Evolutionary conservation across 2,113 vertebrate species (phyloP).

Genomic region (Scomber scombrus): DNA sequence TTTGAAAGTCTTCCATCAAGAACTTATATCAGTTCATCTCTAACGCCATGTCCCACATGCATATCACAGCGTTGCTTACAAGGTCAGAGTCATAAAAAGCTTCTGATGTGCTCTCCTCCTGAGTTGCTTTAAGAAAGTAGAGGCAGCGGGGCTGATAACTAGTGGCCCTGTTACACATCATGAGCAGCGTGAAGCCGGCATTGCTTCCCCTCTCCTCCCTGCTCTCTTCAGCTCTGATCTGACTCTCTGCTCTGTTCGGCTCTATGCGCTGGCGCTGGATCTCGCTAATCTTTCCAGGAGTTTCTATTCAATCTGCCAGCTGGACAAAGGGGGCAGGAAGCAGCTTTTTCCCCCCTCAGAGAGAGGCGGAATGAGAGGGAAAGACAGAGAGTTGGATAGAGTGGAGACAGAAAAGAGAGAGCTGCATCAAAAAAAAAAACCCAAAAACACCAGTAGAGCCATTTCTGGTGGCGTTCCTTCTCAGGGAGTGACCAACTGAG

Average conservation of each 20-base stretch:
- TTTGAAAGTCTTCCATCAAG: background rate
- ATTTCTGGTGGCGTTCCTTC: slow-evolving; percentile 43
- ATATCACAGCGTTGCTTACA: background rate
- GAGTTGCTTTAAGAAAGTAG: slow-evolving; percentile 16
- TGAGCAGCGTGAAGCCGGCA: slow-evolving; percentile 51
- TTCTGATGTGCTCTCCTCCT: slow-evolving; percentile 25
- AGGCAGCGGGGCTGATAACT: slow-evolving; percentile 15
- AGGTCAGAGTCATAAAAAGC: background rate
- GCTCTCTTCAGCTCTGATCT: slow-evolving; percentile 22
- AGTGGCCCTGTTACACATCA: slow-evolving; percentile 36
- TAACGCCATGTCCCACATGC: background rate
- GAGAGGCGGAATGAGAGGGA: slow-evolving; percentile 22
- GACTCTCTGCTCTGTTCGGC: slow-evolving; percentile 51
- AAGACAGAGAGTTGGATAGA: slow-evolving; percentile 23
- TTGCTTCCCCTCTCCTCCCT: slow-evolving; percentile 43
- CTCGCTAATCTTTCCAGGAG: slow-evolving; percentile 64
- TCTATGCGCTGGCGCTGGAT: slow-evolving; percentile 48
- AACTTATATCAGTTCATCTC: background rate
- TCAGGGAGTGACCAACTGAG: slow-evolving; percentile 51
- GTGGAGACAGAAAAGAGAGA: background rate
- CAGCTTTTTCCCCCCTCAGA: slow-evolving; percentile 63
- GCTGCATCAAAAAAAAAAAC: background rate
- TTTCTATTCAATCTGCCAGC: slow-evolving; percentile 70
- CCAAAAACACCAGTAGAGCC: slow-evolving; percentile 11
- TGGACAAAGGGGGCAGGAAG: slow-evolving; percentile 79